A percentile compares a stretch with the other conserved stretches of the same genome.
phyloP scores from a whole-genome alignment of 35 echinoderm and acorn worm genomes.

The Lytechinus variegatus region DNA sequence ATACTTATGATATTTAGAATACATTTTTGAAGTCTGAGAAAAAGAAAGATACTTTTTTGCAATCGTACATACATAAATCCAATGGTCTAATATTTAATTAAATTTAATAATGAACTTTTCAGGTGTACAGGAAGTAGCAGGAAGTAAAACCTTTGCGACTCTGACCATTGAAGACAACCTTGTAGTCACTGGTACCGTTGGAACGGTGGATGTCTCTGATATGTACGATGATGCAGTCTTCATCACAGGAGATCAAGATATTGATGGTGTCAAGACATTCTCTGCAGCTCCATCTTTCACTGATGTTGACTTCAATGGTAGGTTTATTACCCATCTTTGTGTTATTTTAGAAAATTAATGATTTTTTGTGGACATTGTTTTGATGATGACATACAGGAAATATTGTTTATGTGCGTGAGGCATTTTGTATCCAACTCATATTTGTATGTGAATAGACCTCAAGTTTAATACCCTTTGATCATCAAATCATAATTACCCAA shows the following conservation, averaged over 20 bases:
- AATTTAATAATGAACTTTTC: background rate
- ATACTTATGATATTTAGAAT: too few relatives aligned
- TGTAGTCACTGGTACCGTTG: background rate
- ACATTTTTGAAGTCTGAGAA: too few relatives aligned
- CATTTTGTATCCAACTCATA: too few relatives aligned
- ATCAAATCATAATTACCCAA: too few relatives aligned
- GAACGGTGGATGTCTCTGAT: conserved; percentile 2
- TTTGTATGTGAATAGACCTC: too few relatives aligned
- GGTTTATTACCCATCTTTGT: background rate
- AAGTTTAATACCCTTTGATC: too few relatives aligned
- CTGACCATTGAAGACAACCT: conserved; percentile 18
- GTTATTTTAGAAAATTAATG: background rate
- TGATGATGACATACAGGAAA: too few relatives aligned
- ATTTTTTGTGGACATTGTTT: too few relatives aligned
- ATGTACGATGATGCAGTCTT: conserved; percentile 18
- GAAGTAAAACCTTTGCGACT: conserved; percentile 19
- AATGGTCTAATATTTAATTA: too few relatives aligned
- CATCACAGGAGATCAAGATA: background rate
- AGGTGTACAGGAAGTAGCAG: conserved; percentile 37
- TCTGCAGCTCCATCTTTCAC: background rate
- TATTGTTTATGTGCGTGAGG: too few relatives aligned
- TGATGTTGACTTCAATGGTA: conserved; percentile 34
- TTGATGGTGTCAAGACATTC: background rate
- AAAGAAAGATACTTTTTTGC: too few relatives aligned
- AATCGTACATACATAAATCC: too few relatives aligned